Evolutionary conservation across 2,888 invertebrate species (phyloP), one percentile per base, ranked within the genome.

Genomic region (Cyrtodaria siliqua): DNA sequence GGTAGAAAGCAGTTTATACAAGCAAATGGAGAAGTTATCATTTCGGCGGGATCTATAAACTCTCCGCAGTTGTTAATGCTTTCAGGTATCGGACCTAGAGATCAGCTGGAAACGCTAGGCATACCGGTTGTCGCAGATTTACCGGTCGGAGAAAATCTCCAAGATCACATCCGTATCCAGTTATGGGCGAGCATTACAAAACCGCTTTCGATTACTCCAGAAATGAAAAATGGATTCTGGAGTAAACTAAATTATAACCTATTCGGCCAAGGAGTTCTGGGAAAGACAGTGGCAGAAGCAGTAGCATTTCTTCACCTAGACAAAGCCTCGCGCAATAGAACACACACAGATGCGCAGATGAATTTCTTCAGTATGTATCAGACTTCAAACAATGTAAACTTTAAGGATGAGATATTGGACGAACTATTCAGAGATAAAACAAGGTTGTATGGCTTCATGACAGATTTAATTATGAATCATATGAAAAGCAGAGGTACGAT

Each of bases 401-500:
- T 44, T 16, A 18, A 44, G 20, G 6, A 20, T 6, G 44, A 16
- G n/a, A 18, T 44, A 3, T 18, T 44, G 16, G n/a, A 16, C 6
- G 44, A 44, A 44, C 4, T 18, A 44, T 44, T 44, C 20, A 16
- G 44, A 6, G 52, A 64, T 16, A 12, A 12, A 47, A 40, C 64
- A 8, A 52, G 50, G 6, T 26, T 24, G 16, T 95, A 81, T 24
- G 77, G 81, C 0, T 74, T 78, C 47, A 71, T 26, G 20, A 55
- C 66, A 2, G n/a, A 61, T 4, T 49, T 66, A 18, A 57, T 20
- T 23, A 24, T 77, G 16, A 38, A 68, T 23, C 73, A 77, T 26
- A 95, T 96, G 95, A 68, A 97, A 97, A 90, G 96, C 70, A 94
- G 95, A 6, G 98, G 98, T 0, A 95, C 95, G 84, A 95, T 98